Conservation (phyloP, 2,113 vertebrate species). For the Delphinus delphis region DNA sequence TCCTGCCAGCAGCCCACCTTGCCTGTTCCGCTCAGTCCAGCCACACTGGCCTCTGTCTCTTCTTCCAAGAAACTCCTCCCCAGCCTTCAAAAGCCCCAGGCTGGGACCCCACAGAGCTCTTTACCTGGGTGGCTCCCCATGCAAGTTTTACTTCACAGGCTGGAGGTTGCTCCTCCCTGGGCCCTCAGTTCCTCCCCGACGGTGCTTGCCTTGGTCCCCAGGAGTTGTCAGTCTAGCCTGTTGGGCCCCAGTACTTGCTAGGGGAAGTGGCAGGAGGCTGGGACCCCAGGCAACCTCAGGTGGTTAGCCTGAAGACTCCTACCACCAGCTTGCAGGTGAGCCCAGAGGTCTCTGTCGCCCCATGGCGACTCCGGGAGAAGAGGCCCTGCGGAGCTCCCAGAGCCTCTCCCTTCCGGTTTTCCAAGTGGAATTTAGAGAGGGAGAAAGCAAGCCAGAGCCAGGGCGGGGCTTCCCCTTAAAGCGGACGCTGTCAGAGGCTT, state of each 20-base stretch:
- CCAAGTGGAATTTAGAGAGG: not conserved
- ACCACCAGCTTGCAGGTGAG: not conserved
- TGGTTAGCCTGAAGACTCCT: fast-evolving
- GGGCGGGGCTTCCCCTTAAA: not conserved
- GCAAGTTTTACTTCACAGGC: not conserved
- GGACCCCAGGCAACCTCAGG: too few species aligned
- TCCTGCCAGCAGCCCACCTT: not conserved
- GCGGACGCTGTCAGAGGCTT: not conserved
- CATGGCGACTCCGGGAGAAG: not conserved
- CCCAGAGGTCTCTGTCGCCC: not conserved
- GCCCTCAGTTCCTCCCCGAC: not conserved
- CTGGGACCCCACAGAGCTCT: fast-evolving
- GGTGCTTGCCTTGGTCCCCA: not conserved
- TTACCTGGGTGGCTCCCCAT: not conserved
- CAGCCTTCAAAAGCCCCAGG: not conserved
- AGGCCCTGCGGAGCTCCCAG: not conserved
- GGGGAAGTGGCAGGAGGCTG: too few species aligned
- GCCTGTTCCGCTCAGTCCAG: not conserved
- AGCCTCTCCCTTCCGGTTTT: not conserved
- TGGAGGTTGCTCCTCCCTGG: not conserved
- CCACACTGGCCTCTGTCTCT: not conserved
- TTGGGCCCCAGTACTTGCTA: fast-evolving
- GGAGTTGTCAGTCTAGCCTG: too few species aligned
- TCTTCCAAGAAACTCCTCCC: not conserved
- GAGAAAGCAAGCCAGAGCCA: not conserved